These are phyloP conservation scores for Nothobranchius kuhntae DNA, from an alignment of 2,113 vertebrate species.

Conservation along the genomic window DNA sequence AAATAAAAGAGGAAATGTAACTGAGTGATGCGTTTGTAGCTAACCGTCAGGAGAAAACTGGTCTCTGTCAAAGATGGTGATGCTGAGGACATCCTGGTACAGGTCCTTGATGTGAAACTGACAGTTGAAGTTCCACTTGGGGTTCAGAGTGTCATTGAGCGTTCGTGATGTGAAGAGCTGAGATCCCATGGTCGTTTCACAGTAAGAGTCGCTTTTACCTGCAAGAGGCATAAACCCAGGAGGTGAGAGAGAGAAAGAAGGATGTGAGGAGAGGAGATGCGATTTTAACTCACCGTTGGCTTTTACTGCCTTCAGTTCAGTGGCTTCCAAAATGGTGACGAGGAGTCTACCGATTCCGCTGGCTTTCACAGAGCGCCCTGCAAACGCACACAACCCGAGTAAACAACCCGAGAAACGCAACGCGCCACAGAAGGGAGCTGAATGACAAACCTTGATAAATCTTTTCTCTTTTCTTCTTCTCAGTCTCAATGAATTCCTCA, in stretches of 20 bases:
- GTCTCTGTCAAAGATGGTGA: constrained; percentile 92
- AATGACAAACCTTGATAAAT: constrained; percentile 87
- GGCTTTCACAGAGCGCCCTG: constrained; percentile 89
- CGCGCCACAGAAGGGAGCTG: neutral
- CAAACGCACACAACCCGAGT: neutral
- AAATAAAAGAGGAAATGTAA: neutral
- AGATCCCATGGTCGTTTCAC: constrained; percentile 94
- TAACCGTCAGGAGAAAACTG: constrained; percentile 94
- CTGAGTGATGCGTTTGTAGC: constrained; percentile 26
- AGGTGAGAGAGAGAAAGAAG: neutral
- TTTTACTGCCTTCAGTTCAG: constrained; percentile 90
- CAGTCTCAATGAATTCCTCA: constrained; percentile 91
- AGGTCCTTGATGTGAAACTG: constrained; percentile 96
- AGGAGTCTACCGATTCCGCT: constrained; percentile 92
- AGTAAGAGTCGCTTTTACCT: constrained; percentile 96
- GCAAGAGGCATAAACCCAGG: neutral
- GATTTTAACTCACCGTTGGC: constrained; percentile 81
- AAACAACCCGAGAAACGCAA: neutral
- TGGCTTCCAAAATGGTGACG: constrained; percentile 92
- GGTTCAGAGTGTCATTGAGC: constrained; percentile 89
- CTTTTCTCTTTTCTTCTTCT: constrained; percentile 92
- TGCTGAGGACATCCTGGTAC: constrained; percentile 93
- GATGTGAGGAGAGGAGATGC: no score
- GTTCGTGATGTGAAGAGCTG: constrained; percentile 93
- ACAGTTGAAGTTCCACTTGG: constrained; percentile 98